Evolutionary conservation across 2,888 invertebrate species (phyloP).

Genomic region (Lasioglossum oenotherae): DNA sequence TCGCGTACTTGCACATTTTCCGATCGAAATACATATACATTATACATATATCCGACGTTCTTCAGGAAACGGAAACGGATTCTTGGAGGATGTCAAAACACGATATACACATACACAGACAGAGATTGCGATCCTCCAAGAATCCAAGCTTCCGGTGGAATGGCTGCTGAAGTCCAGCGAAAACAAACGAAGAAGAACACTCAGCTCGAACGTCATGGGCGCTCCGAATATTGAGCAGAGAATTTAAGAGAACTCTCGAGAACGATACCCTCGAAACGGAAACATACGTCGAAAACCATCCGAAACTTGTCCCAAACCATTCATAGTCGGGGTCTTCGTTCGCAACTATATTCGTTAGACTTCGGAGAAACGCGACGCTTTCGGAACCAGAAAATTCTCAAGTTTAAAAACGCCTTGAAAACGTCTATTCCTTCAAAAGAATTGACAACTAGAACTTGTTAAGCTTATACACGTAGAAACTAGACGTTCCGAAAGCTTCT

Average conservation of each 20-base stretch:
- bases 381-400: constrained; percentile 4
- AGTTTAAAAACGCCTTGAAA: background rate
- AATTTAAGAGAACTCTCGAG: constrained; percentile 54
- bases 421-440: background rate
- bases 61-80: constrained; percentile 44
- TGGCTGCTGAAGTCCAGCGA: constrained; percentile 61
- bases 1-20: constrained; percentile 58
- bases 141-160: constrained; percentile 59
- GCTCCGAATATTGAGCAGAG: constrained; percentile 65
- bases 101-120: background rate
- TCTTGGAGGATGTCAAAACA: constrained; percentile 24
- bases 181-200: constrained; percentile 44
- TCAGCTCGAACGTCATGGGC: constrained; percentile 27
- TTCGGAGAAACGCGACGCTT: background rate
- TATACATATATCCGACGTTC: constrained; percentile 41
- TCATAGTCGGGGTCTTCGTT: background rate
- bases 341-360: background rate
- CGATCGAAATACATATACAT: constrained; percentile 39
- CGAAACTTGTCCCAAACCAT: constrained; percentile 8
- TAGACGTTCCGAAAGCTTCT: background rate
- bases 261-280: constrained; percentile 38
- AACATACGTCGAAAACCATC: constrained; percentile 35
- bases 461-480: background rate
- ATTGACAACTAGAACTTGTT: background rate
- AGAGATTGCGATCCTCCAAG: constrained; percentile 33